phyloP scores from a whole-genome alignment of 2,888 invertebrate species.

The Agonum fuliginosum region DNA sequence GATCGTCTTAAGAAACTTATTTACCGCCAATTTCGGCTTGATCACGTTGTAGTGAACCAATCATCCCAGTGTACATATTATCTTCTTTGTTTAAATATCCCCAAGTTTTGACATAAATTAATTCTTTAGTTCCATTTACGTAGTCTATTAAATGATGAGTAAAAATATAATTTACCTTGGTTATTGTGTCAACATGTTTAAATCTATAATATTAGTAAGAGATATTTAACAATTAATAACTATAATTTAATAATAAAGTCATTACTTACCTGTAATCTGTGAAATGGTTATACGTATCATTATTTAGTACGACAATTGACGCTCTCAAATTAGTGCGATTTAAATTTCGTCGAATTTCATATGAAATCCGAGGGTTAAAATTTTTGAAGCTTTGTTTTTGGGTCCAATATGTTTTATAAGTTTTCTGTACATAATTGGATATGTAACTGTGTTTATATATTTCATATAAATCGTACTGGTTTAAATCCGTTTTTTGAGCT shows the following conservation, averaged over 20 bases:
- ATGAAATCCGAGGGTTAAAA: conserved; percentile 60
- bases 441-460: conserved; percentile 30
- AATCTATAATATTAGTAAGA: conserved; percentile 61
- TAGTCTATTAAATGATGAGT: conserved; percentile 75
- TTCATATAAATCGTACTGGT: background rate
- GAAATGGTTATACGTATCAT: conserved; percentile 71
- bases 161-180: conserved; percentile 76
- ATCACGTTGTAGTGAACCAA: conserved; percentile 75
- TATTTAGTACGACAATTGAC: conserved; percentile 69
- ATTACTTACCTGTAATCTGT: conserved; percentile 70
- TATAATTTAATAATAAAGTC: background rate
- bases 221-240: background rate
- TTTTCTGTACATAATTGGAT: background rate
- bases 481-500: background rate
- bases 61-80: conserved; percentile 76
- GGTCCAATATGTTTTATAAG: conserved; percentile 61
- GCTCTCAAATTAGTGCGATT: conserved; percentile 65
- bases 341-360: conserved; percentile 65
- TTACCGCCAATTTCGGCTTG: conserved; percentile 77
- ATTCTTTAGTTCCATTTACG: conserved; percentile 74
- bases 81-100: conserved; percentile 74
- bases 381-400: conserved; percentile 56
- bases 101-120: conserved; percentile 75
- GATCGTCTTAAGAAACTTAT: no score
- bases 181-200: conserved; percentile 74